A percentile compares a stretch with the other conserved stretches of the same genome.
phyloP scores from a whole-genome alignment of 1,140 invertebrate genomes.

The Eriosoma lanigerum region DNA sequence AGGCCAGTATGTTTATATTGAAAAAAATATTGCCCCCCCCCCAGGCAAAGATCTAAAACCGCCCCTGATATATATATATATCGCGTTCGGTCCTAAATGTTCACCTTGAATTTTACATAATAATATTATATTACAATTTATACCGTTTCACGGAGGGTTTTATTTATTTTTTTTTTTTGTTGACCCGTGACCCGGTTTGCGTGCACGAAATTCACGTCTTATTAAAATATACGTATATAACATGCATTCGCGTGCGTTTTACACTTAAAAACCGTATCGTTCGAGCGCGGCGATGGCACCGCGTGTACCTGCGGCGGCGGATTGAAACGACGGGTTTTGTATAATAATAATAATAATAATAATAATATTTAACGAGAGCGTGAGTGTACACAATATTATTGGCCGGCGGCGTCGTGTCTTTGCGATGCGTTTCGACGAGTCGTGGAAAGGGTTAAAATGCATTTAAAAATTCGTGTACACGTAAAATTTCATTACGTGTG shows the following conservation, averaged over 20 bases:
- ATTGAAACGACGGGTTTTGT: conserved; percentile 17
- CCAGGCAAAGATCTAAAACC: too few species aligned
- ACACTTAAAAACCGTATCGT: conserved; percentile 14
- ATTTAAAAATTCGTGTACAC: neutral
- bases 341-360: too few species aligned
- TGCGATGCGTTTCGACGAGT: conserved; percentile 1
- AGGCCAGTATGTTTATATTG: too few species aligned
- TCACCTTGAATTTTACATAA: conserved; percentile 17
- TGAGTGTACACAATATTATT: neutral
- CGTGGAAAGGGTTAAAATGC: neutral
- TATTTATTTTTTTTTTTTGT: too few species aligned
- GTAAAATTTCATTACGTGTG: too few species aligned
- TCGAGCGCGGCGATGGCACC: conserved; percentile 34
- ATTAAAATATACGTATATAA: neutral
- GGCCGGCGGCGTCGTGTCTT: neutral
- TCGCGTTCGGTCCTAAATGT: conserved; percentile 15
- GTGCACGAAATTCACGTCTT: neutral
- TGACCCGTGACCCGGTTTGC: conserved; percentile 29
- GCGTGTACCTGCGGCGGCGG: neutral
- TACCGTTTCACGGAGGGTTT: too few species aligned
- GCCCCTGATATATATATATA: too few species aligned
- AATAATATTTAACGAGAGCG: neutral
- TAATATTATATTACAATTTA: too few species aligned
- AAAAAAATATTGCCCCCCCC: too few species aligned
- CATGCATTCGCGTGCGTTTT: conserved; percentile 38